Evolutionary conservation across 2,113 vertebrate species (phyloP).

Genomic region (Dryoscopus gambensis): DNA sequence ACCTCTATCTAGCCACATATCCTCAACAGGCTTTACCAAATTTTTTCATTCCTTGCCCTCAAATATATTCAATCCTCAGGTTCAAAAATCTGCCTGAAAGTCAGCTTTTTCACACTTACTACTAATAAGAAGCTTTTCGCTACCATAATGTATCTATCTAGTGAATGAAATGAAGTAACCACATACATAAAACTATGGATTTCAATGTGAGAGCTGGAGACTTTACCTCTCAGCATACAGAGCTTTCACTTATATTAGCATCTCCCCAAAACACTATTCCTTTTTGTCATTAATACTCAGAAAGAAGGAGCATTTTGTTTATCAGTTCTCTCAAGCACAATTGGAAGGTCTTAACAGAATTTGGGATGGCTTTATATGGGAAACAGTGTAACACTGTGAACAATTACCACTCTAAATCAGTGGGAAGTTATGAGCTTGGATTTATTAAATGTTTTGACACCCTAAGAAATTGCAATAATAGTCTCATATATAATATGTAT

Average conservation of each 20-base stretch:
- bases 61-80: neutral
- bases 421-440: neutral
- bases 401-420: neutral
- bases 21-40: neutral
- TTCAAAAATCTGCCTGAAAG: neutral
- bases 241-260: neutral
- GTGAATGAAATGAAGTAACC: neutral
- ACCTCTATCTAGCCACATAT: neutral
- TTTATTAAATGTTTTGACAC: constrained; percentile 25
- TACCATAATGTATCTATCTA: neutral
- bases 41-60: neutral
- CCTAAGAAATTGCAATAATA: neutral
- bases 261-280: neutral
- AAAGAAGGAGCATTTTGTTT: neutral
- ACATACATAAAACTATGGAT: neutral
- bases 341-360: neutral
- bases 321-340: neutral
- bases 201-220: neutral
- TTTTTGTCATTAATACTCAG: neutral
- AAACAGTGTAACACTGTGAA: neutral
- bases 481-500: neutral
- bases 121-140: neutral
- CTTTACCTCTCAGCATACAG: accelerated
- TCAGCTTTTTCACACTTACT: neutral
- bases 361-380: neutral